Conservation (phyloP, 2,113 vertebrate genomes). For the Cryptomyrus ogoouensis region DNA sequence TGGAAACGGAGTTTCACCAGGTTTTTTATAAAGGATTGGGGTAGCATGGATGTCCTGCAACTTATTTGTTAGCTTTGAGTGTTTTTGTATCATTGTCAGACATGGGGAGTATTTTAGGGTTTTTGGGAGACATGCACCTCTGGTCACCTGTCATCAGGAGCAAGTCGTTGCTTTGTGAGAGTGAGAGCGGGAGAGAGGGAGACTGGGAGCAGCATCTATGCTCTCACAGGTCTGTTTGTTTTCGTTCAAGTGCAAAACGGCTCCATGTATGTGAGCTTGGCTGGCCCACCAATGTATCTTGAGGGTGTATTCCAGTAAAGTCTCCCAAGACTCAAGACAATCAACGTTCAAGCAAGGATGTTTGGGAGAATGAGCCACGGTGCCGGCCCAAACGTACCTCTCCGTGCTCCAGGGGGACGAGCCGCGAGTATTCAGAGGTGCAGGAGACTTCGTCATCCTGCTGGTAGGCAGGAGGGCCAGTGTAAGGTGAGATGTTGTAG, state of each 20-base stretch:
- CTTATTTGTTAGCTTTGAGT: neutral
- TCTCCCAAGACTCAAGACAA: neutral
- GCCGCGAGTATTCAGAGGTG: slow-evolving; percentile 87
- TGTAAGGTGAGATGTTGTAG: slow-evolving; percentile 75
- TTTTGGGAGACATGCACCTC: neutral
- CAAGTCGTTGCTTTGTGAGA: neutral
- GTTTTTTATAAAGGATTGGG: neutral
- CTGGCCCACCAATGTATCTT: neutral
- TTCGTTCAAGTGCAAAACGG: neutral
- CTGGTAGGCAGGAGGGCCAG: neutral
- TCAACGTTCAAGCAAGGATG: neutral
- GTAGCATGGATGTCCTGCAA: neutral
- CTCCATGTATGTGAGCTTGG: neutral
- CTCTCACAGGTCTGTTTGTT: neutral
- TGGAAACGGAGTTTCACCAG: neutral
- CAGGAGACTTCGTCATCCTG: slow-evolving; percentile 90
- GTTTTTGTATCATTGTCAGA: neutral
- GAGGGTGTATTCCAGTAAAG: neutral
- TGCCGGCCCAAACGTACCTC: slow-evolving; percentile 65
- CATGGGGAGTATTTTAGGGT: neutral
- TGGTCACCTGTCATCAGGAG: neutral
- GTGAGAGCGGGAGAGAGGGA: neutral
- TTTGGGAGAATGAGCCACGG: neutral
- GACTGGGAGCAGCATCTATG: neutral
- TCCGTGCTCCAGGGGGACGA: slow-evolving; percentile 87